Evolutionary conservation across 2,888 invertebrate species (phyloP).

Genomic region (Hoplodrina blanda): DNA sequence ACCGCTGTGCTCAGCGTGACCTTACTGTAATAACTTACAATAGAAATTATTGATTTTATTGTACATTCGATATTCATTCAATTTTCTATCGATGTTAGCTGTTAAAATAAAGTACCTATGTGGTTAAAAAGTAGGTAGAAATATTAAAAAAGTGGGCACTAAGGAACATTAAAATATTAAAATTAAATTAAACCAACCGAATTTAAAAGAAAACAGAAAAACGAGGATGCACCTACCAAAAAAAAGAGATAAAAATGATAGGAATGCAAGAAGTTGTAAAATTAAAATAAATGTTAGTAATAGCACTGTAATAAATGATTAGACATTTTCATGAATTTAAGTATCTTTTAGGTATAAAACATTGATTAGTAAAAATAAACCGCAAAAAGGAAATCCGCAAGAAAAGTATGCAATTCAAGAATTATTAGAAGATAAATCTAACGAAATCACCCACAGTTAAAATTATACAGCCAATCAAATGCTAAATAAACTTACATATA

Average conservation of each 20-base stretch:
- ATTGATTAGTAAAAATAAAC: conserved; percentile 5
- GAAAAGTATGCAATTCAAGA: conserved; percentile 8
- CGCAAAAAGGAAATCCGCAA: conserved; percentile 8
- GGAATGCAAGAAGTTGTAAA: neutral
- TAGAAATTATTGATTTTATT: conserved; percentile 63
- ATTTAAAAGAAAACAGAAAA: neutral
- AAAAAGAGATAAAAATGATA: neutral
- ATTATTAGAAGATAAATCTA: conserved; percentile 30
- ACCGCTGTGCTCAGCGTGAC: conserved; percentile 78
- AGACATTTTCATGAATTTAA: neutral
- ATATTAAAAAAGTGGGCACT: neutral
- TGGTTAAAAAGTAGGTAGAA: conserved; percentile 16
- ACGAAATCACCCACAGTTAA: conserved; percentile 29
- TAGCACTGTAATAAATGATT: neutral
- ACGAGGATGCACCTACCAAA: neutral
- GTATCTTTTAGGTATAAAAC: neutral
- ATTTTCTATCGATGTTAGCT: conserved; percentile 47
- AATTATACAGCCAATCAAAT: conserved; percentile 49
- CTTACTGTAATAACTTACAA: conserved; percentile 69
- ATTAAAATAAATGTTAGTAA: neutral
- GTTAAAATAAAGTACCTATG: conserved; percentile 33
- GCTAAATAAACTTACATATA: conserved; percentile 56
- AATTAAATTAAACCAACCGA: neutral
- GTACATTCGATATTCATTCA: conserved; percentile 49
- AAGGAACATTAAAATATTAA: neutral